phyloP scores from a whole-genome alignment of 2,797 vertebrate genomes.

The Cryptoprocta ferox region DNA sequence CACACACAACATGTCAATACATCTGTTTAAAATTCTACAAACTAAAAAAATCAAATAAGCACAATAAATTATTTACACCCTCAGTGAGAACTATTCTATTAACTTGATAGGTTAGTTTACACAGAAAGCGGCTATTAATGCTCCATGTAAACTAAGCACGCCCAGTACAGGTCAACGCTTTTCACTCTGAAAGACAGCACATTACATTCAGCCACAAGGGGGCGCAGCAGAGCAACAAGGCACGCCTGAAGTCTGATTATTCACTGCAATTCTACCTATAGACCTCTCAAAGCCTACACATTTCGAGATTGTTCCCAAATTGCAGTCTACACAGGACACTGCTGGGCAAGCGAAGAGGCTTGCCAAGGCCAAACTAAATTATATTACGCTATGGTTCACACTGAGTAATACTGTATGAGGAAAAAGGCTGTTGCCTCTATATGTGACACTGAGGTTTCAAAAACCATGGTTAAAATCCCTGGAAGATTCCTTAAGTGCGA shows the following conservation, averaged over 20 bases:
- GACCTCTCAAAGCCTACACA: not conserved
- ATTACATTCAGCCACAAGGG: slow-evolving; percentile 52
- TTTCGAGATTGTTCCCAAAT: slow-evolving; percentile 51
- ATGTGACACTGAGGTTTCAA: slow-evolving; percentile 38
- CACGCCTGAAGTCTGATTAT: not conserved
- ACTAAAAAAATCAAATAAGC: slow-evolving; percentile 19
- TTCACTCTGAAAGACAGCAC: not conserved
- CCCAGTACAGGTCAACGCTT: not conserved
- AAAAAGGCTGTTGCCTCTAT: slow-evolving; percentile 33
- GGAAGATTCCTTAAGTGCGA: slow-evolving; percentile 72
- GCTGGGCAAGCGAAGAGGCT: slow-evolving; percentile 33
- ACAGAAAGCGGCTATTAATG: not conserved
- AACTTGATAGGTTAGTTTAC: slow-evolving; percentile 1
- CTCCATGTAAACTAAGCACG: not conserved
- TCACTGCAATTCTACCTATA: slow-evolving; percentile 21
- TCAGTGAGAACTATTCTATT: not conserved
- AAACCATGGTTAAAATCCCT: slow-evolving; percentile 30
- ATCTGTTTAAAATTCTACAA: slow-evolving; percentile 10
- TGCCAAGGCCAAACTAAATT: slow-evolving; percentile 53
- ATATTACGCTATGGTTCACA: not conserved
- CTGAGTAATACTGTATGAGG: slow-evolving; percentile 6
- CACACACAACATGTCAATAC: not conserved
- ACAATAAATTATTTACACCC: not conserved
- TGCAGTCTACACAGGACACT: not conserved
- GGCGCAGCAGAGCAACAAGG: slow-evolving; percentile 55